Evolutionary conservation across 2,888 invertebrate species (phyloP).

Genomic region (Troides oblongomaculatus): DNA sequence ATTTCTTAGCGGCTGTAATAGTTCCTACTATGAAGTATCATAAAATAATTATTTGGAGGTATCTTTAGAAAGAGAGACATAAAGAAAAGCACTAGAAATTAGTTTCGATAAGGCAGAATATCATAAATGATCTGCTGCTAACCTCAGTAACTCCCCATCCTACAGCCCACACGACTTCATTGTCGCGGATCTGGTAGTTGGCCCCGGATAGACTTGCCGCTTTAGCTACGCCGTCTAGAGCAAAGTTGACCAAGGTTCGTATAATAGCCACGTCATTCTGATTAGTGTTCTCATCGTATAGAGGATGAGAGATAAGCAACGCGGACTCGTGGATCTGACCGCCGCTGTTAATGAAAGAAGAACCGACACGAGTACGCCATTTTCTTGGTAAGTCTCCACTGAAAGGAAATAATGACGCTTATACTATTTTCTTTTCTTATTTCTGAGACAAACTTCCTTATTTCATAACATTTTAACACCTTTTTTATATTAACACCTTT

Average conservation of each 20-base stretch:
- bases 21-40: no score
- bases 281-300: neutral
- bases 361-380: neutral
- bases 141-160: neutral
- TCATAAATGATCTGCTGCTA: neutral
- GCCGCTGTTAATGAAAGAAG: neutral
- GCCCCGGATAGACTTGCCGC: neutral
- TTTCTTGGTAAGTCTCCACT: neutral
- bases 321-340: neutral
- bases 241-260: neutral
- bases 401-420: neutral
- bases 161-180: neutral
- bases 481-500: no score
- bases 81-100: neutral
- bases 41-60: no score
- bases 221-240: neutral
- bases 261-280: constrained; percentile 1
- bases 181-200: neutral
- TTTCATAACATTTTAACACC: no score
- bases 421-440: neutral
- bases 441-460: no score
- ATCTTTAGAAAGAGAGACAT: neutral
- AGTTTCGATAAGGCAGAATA: no score
- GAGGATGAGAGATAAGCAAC: neutral
- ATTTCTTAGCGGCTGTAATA: no score